Base-by-base conservation (phyloP, 2,797 vertebrate genomes). In the Tangara arthus region DNA sequence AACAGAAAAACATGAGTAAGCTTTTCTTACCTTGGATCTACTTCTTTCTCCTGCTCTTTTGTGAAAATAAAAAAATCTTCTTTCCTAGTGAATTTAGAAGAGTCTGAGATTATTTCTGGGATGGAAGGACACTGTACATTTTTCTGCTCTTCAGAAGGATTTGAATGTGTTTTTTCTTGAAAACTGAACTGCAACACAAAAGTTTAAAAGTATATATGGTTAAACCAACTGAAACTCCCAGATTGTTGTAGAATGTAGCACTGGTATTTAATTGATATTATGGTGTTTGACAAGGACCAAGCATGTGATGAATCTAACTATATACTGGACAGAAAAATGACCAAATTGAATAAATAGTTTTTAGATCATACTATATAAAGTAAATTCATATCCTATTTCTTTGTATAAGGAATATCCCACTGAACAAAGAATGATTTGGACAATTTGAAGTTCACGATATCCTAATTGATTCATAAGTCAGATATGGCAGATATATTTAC, bases 41-140 rank as follows among this genome's bases (percentile, higher is more conserved):
- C n/a, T 91, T 92, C 91, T 73, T 97, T 94, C 92, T 96, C 87
- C 56, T 52, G 90, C 46, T 93, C 85, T 88, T 61, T 94, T 0
- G 90, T 95, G 78, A 81, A 94, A 96, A 98, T 96, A 96, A 99
- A 98, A 94, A 98, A 98, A 95, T 98, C 97, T 44, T 98, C 97
- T 59, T 96, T 92, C 75, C 73, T 94, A 82, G 49, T 69, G 24
- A 87, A 77, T 39, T 96, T 92, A 42, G 87, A 68, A 87, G 89
- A 83, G 19, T 49, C 82, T 88, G 96, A 75, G 24, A 47, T 95
- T 70, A 94, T 93, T 96, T 96, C 81, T 61, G 95, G 90, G 34
- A 47, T 18, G 9, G 86, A 86, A 92, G 96, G 93, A 94, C 82
- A 90, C 27, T 95, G 39, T 63, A 55, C 7, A 41, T 75, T 80